These are phyloP conservation scores for Novumbra hubbsi DNA, from an alignment of 2,797 vertebrate species.

Conservation along the genomic window DNA sequence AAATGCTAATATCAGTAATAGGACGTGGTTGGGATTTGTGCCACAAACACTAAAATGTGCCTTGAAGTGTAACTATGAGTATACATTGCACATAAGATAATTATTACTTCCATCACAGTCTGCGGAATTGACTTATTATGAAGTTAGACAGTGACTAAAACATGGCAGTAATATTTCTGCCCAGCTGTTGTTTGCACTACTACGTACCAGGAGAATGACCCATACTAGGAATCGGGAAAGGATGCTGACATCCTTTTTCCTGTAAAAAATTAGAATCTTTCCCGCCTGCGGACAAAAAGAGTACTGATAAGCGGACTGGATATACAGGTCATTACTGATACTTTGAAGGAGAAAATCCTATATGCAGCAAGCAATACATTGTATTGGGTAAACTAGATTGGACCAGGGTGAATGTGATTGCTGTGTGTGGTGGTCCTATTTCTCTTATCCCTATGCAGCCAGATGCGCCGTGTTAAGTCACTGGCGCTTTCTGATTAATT, in stretches of 20 bases:
- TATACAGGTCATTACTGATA: conserved; percentile 13
- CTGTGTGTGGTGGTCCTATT: conserved; percentile 58
- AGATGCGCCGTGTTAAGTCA: conserved; percentile 69
- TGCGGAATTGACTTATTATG: neutral
- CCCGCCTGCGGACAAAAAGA: conserved; percentile 66
- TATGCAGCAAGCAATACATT: conserved; percentile 17
- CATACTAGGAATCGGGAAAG: conserved; percentile 78
- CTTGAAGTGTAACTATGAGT: too few species aligned
- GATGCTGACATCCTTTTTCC: conserved; percentile 63
- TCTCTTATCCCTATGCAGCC: conserved; percentile 54
- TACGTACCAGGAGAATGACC: conserved; percentile 80
- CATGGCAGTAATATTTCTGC: neutral
- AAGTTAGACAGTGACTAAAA: conserved; percentile 1
- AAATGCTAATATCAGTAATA: too few species aligned
- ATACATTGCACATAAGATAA: neutral
- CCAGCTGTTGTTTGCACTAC: conserved; percentile 61
- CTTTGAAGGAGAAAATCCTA: conserved; percentile 43
- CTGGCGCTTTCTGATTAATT: conserved; percentile 74
- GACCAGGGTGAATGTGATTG: conserved; percentile 60
- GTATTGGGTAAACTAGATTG: conserved; percentile 59
- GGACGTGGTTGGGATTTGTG: too few species aligned
- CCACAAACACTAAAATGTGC: neutral
- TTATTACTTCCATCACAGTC: neutral
- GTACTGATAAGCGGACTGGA: conserved; percentile 31
- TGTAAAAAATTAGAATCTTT: conserved; percentile 78